These are phyloP conservation scores for Galerucella nymphaeae DNA, from an alignment of 2,888 invertebrate species.

Conservation along the genomic window DNA sequence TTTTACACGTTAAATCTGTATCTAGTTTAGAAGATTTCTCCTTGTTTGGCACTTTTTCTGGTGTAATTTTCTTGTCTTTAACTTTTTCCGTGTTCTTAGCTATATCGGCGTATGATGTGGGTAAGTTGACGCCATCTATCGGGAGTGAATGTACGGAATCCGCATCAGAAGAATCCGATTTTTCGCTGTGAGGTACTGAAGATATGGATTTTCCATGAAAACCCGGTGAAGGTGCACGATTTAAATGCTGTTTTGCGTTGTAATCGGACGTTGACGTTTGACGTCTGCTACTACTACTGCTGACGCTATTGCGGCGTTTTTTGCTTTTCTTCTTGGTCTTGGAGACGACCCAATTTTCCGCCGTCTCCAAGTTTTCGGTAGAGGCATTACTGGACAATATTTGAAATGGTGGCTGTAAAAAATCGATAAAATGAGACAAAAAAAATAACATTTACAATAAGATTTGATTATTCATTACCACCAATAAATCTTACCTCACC, in stretches of 20 bases:
- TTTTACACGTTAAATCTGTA: constrained; percentile 28
- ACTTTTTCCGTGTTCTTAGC: constrained; percentile 68
- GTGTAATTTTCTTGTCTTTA: constrained; percentile 55
- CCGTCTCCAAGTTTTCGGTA: constrained; percentile 67
- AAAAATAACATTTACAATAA: no score
- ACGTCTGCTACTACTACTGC: constrained; percentile 57
- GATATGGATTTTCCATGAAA: constrained; percentile 76
- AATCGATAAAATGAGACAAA: no score
- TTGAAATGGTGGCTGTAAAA: constrained; percentile 51
- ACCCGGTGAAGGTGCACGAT: constrained; percentile 54
- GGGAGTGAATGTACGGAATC: constrained; percentile 89
- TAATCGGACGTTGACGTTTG: constrained; percentile 35
- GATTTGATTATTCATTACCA: no score
- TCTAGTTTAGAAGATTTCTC: constrained; percentile 44
- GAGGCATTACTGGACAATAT: constrained; percentile 60
- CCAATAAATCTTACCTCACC: constrained; percentile 53
- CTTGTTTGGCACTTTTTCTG: constrained; percentile 51
- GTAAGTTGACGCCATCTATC: constrained; percentile 64
- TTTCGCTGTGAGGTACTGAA: constrained; percentile 84
- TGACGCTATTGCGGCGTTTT: constrained; percentile 71
- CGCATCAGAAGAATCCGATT: constrained; percentile 85
- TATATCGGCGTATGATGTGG: constrained; percentile 83
- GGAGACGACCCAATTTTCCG: constrained; percentile 86
- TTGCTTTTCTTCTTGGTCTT: constrained; percentile 85
- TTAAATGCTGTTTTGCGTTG: constrained; percentile 28